Percentiles rank a stretch among this genome's conserved stretches.
Evolutionary conservation across 2,113 vertebrate species (phyloP).

Genomic region (Stigmatopora argus): DNA sequence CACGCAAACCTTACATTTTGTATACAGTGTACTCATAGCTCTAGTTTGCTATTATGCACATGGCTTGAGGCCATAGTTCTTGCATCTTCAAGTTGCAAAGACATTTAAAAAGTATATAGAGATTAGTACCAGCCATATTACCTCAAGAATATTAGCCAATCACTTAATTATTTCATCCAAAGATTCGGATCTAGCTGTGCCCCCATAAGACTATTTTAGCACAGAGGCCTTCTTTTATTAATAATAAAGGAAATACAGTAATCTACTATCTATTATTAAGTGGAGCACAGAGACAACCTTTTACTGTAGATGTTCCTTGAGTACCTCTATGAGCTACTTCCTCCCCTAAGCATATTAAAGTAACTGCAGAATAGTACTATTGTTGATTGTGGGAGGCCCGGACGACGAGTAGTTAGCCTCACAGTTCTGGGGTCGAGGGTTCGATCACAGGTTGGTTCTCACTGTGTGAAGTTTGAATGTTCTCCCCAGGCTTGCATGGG

Average conservation of each 20-base stretch:
- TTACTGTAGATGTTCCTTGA: conserved; percentile 15
- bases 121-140: not conserved
- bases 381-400: conserved; percentile 28
- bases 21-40: not conserved
- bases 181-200: conserved; percentile 12
- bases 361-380: conserved; percentile 6
- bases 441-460: too few species aligned
- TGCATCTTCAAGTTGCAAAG: not conserved
- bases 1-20: not conserved
- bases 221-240: conserved; percentile 48
- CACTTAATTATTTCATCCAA: conserved; percentile 5
- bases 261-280: conserved; percentile 56
- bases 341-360: conserved; percentile 22
- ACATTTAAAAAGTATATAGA: too few species aligned
- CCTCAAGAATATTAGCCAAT: conserved; percentile 21
- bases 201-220: conserved; percentile 24
- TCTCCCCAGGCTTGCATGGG: too few species aligned
- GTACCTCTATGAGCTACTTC: conserved; percentile 29
- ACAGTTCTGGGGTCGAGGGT: too few species aligned
- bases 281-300: conserved; percentile 22
- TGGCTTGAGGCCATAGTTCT: not conserved
- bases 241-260: conserved; percentile 44
- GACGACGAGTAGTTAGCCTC: too few species aligned
- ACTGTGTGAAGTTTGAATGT: too few species aligned
- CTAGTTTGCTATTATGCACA: not conserved